These are phyloP conservation scores for Amphilophus citrinellus DNA, from an alignment of 2,113 vertebrate species.

Conservation along the genomic window DNA sequence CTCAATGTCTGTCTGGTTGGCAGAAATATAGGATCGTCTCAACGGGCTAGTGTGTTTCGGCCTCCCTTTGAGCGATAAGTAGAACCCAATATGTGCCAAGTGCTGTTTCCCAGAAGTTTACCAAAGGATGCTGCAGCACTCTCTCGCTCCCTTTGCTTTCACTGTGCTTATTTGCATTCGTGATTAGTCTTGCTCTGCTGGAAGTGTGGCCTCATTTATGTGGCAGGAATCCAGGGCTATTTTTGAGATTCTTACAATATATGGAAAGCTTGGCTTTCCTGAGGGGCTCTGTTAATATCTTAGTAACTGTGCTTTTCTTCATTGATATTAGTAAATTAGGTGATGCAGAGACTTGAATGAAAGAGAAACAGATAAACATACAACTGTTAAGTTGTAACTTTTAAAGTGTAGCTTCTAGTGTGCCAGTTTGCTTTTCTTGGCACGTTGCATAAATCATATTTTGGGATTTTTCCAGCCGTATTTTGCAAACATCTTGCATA, in stretches of 20 bases:
- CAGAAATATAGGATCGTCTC: slow-evolving; percentile 62
- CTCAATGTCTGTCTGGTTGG: slow-evolving; percentile 38
- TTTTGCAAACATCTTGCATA: background rate
- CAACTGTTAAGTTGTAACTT: background rate
- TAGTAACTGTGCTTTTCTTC: slow-evolving; percentile 35
- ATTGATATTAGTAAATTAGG: slow-evolving; percentile 21
- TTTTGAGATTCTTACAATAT: slow-evolving; percentile 55
- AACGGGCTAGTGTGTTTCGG: slow-evolving; percentile 46
- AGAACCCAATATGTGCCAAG: slow-evolving; percentile 58
- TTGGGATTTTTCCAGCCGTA: rapidly evolving
- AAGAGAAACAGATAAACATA: background rate
- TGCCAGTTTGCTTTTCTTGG: background rate
- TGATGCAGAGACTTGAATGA: slow-evolving; percentile 3
- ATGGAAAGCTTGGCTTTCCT: slow-evolving; percentile 54
- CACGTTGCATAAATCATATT: background rate
- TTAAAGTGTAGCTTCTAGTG: background rate
- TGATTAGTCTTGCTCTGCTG: slow-evolving; percentile 69
- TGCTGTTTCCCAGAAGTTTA: slow-evolving; percentile 70
- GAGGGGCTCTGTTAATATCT: slow-evolving; percentile 57
- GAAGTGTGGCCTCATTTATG: slow-evolving; percentile 62
- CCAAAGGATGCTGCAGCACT: slow-evolving; percentile 52
- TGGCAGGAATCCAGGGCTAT: slow-evolving; percentile 50
- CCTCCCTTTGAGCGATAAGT: slow-evolving; percentile 65
- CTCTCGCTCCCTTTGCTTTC: slow-evolving; percentile 57
- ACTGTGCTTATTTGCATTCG: slow-evolving; percentile 71